Percentiles rank a stretch among this genome's conserved stretches.
phyloP scores from a whole-genome alignment of 2,888 invertebrate genomes.

The Agonum fuliginosum region DNA sequence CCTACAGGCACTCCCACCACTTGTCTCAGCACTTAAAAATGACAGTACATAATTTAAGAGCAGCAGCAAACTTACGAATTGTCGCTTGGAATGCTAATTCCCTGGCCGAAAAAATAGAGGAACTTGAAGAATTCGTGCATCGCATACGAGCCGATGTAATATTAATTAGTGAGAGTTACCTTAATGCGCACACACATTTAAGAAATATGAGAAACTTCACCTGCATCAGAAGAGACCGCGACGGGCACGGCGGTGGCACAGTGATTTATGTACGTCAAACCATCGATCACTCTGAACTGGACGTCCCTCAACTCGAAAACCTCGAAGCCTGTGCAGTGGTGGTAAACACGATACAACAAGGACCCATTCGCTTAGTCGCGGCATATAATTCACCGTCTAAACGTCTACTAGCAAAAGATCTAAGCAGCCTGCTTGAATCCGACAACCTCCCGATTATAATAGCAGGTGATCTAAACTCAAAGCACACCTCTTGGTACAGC shows the following conservation, averaged over 20 bases:
- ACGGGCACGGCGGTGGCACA: conserved; percentile 60
- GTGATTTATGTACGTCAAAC: neutral
- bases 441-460: neutral
- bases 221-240: no score
- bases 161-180: no score
- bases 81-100: no score
- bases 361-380: neutral
- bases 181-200: no score
- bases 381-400: neutral
- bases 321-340: neutral
- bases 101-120: no score
- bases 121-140: no score
- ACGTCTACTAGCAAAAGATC: neutral
- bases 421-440: neutral
- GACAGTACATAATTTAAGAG: no score
- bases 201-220: no score
- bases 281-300: neutral
- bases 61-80: no score
- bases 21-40: no score
- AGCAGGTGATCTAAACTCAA: neutral
- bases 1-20: no score
- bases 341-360: neutral
- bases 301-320: neutral
- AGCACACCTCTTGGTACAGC: neutral
- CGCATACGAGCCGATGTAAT: no score